Evolutionary conservation across 2,113 vertebrate genomes (phyloP), one percentile per base, ranked within the genome.

Genomic region (Erythrolamprus reginae): DNA sequence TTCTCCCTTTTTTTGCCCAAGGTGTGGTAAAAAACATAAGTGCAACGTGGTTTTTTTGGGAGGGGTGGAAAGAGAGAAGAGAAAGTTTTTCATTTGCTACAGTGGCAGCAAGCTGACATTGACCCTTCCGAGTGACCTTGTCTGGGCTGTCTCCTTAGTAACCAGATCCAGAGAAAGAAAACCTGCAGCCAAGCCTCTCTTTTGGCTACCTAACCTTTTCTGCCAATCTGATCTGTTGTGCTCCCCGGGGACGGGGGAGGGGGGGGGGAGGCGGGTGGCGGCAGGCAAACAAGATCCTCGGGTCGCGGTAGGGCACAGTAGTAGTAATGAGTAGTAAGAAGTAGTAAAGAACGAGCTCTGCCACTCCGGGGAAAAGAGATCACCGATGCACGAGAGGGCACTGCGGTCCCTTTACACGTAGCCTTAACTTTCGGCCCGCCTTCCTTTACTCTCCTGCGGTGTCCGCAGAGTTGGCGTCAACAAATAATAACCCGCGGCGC

Each of bases 51-150:
- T n/a, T n/a, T n/a, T n/a, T 10, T 7, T 33, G 10, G 5, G 12
- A 26, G 2, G 17, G 3, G 38, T 45, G 45, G 45, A 45, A n/a
- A n/a, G n/a, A 2, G 12, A 5, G 89, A n/a, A 89, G 89, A 82
- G 0, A 4, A 53, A 17, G 23, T 50, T 0, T 91, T 89, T 42
- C 91, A 52, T 90, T 89, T 92, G 70, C 90, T 92, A 33, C 82
- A 70, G 52, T 28, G 70, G 84, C 82, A 55, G 90, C 87, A 58
- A 86, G 92, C 89, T 93, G 92, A 93, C 95, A 94, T 92, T 94
- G 95, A 92, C 94, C 93, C 92, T 94, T 50, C 83, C 89, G 85
- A 92, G 65, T 93, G 95, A 95, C 95, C 95, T 95, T 95, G 95
- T 93, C 95, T 91, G 52, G 70, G 42, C 52, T 26, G 77, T 84